Percentiles rank a stretch among this genome's conserved stretches.
Evolutionary conservation across 2,113 vertebrate species (phyloP).

Genomic region (Petroica traversi): DNA sequence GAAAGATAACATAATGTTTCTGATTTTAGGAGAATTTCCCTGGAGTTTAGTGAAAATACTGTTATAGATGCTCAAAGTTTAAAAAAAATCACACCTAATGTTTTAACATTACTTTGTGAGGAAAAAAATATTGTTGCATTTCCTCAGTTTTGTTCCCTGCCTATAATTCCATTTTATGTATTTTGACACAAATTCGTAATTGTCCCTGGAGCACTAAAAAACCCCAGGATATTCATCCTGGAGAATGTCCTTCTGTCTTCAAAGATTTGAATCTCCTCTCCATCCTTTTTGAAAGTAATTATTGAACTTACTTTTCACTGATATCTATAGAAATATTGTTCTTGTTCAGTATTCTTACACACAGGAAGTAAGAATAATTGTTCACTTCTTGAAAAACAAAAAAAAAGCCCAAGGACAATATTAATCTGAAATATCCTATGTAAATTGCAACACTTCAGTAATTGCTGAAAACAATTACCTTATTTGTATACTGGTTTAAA

Average conservation of each 20-base stretch:
- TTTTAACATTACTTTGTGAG: neutral
- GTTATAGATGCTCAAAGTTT: neutral
- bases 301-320: neutral
- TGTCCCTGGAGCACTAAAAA: neutral
- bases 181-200: neutral
- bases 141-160: neutral
- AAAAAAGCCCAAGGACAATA: fast-evolving
- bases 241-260: neutral
- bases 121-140: neutral
- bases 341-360: neutral
- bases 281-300: neutral
- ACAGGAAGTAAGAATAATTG: neutral
- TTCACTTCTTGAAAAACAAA: neutral
- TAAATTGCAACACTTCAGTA: neutral
- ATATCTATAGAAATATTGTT: neutral
- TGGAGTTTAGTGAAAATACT: neutral
- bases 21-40: neutral
- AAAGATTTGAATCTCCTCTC: neutral
- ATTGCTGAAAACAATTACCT: neutral
- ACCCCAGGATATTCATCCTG: neutral
- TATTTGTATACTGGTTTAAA: neutral
- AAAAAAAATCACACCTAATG: neutral
- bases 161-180: neutral
- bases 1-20: neutral
- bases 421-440: neutral